Evolutionary conservation across 2,888 invertebrate species (phyloP).

Genomic region (Lasius fuliginosus): DNA sequence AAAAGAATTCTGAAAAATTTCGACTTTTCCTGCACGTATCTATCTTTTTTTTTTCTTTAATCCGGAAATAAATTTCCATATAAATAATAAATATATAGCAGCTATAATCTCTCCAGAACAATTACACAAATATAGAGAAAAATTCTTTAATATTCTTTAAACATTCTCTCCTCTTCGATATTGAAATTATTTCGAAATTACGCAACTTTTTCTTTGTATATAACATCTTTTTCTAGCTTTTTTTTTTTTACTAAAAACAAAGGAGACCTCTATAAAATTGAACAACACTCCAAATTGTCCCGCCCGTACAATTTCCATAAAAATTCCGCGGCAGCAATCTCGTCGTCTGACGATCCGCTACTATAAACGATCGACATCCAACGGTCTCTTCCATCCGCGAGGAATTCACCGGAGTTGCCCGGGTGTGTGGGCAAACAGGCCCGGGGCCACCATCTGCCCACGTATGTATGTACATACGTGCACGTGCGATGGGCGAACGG

Average conservation of each 20-base stretch:
- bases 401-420: slow-evolving; percentile 70
- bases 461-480: slow-evolving; percentile 65
- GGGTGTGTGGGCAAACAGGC: slow-evolving; percentile 83
- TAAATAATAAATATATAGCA: not conserved
- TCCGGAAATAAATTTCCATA: not conserved
- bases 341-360: slow-evolving; percentile 14
- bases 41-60: not conserved
- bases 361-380: slow-evolving; percentile 38
- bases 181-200: not conserved
- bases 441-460: slow-evolving; percentile 78
- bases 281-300: not conserved
- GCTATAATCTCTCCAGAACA: not conserved
- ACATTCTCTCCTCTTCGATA: not conserved
- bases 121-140: not conserved
- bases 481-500: slow-evolving; percentile 20
- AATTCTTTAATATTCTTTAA: not conserved
- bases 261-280: not conserved
- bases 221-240: not conserved
- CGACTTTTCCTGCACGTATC: not conserved
- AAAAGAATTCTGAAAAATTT: not conserved
- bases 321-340: slow-evolving; percentile 9
- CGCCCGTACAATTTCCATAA: not conserved
- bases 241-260: slow-evolving; percentile 10
- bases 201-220: not conserved
- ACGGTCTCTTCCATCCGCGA: slow-evolving; percentile 30